These are phyloP conservation scores for Yponomeuta plumbellus DNA, from an alignment of 2,888 invertebrate genomes.

Conservation along the genomic window DNA sequence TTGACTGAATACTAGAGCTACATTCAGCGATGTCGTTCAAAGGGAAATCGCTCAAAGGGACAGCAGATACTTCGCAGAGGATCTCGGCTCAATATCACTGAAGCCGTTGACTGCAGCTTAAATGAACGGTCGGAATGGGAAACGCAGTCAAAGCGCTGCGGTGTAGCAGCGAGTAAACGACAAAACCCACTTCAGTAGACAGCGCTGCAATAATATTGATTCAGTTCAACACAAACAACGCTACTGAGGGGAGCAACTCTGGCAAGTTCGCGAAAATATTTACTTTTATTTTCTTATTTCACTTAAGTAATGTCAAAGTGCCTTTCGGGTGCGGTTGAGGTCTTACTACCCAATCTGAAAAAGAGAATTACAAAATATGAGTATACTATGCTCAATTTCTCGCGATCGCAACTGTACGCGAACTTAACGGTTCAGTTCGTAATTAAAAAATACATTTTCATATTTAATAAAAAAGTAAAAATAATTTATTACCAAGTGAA, in stretches of 20 bases:
- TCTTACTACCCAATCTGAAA: no score
- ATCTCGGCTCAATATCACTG: neutral
- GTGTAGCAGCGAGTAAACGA: neutral
- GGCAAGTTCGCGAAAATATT: neutral
- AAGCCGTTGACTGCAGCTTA: neutral
- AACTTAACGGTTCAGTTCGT: no score
- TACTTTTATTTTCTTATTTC: neutral
- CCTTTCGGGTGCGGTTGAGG: no score
- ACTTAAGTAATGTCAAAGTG: no score
- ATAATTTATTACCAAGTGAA: no score
- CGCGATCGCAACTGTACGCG: no score
- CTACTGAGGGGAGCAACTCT: neutral
- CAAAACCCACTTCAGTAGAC: neutral
- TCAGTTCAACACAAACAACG: neutral
- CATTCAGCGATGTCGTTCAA: neutral
- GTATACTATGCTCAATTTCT: no score
- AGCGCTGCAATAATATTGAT: conserved; percentile 1
- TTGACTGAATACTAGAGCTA: neutral
- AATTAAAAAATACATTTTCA: no score
- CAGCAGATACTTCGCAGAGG: neutral
- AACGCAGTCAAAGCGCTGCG: neutral
- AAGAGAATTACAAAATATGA: no score
- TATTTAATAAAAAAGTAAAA: no score
- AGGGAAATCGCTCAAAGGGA: neutral
- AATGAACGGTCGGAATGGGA: neutral